These are phyloP conservation scores for Drosophila truncata DNA, from an alignment of 1,140 invertebrate genomes.

Conservation along the genomic window DNA sequence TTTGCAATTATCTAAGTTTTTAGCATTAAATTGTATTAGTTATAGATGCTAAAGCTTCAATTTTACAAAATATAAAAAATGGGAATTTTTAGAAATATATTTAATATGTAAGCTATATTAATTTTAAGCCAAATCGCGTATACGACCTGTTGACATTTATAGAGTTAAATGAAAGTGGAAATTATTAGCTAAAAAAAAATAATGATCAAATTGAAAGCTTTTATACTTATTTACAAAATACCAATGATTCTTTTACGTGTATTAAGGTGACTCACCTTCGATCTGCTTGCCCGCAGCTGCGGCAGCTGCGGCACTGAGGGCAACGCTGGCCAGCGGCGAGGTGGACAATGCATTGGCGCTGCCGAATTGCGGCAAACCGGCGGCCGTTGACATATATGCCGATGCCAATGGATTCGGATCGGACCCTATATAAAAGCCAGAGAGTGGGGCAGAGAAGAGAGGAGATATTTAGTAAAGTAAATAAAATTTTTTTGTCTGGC, in stretches of 20 bases:
- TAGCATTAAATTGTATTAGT: too few species aligned
- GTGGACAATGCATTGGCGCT: slow-evolving; percentile 75
- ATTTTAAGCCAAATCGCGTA: neutral
- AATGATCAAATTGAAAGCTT: neutral
- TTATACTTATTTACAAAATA: neutral
- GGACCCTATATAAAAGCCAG: slow-evolving; percentile 61
- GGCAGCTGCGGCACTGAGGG: slow-evolving; percentile 88
- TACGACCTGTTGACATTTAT: neutral
- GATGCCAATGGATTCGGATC: slow-evolving; percentile 84
- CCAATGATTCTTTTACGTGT: neutral
- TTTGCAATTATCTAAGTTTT: neutral
- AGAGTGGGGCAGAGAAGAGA: neutral
- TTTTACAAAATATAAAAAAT: too few species aligned
- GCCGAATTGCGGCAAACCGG: slow-evolving; percentile 83
- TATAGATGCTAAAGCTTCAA: too few species aligned
- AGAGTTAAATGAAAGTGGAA: too few species aligned
- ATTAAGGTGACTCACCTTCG: slow-evolving; percentile 87
- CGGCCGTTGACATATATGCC: slow-evolving; percentile 83
- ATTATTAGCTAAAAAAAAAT: too few species aligned
- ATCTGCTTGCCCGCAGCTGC: slow-evolving; percentile 93
- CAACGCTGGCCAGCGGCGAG: slow-evolving; percentile 86
- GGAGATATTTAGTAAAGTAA: slow-evolving; percentile 27
- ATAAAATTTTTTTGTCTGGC: slow-evolving; percentile 15
- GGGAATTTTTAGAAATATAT: too few species aligned
- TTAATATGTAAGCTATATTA: too few species aligned